Percentiles rank a stretch among this genome's conserved stretches.
These are phyloP conservation scores for Protodeltote pygarga DNA, from an alignment of 2,888 invertebrate genomes.

Conservation along the genomic window DNA sequence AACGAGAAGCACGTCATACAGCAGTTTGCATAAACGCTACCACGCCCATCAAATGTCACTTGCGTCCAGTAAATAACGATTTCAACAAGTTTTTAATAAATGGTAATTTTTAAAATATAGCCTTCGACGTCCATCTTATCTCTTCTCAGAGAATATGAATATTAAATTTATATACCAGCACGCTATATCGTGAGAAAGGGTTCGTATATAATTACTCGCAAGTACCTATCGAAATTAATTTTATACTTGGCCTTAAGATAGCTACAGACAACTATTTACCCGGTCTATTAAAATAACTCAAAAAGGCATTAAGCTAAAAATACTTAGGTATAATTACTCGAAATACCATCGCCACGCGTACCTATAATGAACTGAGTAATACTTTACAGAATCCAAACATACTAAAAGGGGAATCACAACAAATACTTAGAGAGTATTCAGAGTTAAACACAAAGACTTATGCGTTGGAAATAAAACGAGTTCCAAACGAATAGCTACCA, in stretches of 20 bases:
- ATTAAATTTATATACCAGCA: conserved; percentile 40
- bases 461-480: conserved; percentile 38
- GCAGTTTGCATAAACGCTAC: conserved; percentile 69
- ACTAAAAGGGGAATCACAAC: conserved; percentile 40
- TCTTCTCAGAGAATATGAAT: conserved; percentile 50
- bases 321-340: conserved; percentile 35
- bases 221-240: conserved; percentile 41
- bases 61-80: conserved; percentile 46
- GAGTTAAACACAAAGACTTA: conserved; percentile 33
- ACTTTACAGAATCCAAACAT: conserved; percentile 31
- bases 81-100: conserved; percentile 55
- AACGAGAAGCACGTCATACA: conserved; percentile 46
- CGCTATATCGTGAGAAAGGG: conserved; percentile 43
- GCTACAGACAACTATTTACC: conserved; percentile 32
- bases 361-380: conserved; percentile 30
- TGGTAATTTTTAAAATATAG: conserved; percentile 56
- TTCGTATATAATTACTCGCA: conserved; percentile 32
- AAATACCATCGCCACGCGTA: conserved; percentile 16
- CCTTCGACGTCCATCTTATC: conserved; percentile 44
- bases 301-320: conserved; percentile 37
- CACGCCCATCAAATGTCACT: conserved; percentile 74
- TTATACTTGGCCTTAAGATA: conserved; percentile 22
- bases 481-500: conserved; percentile 41
- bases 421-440: conserved; percentile 26
- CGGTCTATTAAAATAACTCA: conserved; percentile 31